These are phyloP conservation scores for Platygyra sinensis DNA, from an alignment of 64 coral and sea anemone species.

Conservation along the genomic window DNA sequence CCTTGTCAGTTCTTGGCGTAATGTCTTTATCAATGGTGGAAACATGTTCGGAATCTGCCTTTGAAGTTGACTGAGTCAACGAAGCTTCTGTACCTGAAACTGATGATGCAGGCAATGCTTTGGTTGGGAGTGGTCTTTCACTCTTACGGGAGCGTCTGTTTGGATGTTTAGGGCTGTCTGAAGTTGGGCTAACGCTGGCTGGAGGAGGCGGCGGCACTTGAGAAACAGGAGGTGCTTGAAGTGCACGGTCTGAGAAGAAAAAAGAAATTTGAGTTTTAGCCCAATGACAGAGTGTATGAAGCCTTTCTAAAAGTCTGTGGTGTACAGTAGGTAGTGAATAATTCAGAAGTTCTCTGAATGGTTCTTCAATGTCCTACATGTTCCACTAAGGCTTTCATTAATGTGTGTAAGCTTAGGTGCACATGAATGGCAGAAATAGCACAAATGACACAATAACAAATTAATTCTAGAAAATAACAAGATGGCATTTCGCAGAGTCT, in stretches of 20 bases:
- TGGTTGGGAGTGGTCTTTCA: slow-evolving; percentile 57
- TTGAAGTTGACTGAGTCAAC: not conserved
- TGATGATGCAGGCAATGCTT: slow-evolving; percentile 33
- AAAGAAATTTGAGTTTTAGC: not conserved
- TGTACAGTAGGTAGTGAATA: too few species aligned
- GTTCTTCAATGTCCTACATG: too few species aligned
- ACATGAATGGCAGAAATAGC: too few species aligned
- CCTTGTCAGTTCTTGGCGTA: not conserved
- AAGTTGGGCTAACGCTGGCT: slow-evolving; percentile 21
- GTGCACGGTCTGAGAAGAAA: not conserved
- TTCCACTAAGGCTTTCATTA: too few species aligned
- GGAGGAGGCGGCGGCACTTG: not conserved
- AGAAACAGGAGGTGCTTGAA: not conserved
- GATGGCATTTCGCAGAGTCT: too few species aligned
- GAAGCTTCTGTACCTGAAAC: not conserved
- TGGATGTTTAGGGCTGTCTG: slow-evolving; percentile 44
- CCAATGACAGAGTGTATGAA: too few species aligned
- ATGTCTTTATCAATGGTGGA: not conserved
- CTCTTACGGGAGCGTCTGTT: slow-evolving; percentile 60
- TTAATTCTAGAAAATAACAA: too few species aligned
- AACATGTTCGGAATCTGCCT: slow-evolving; percentile 1
- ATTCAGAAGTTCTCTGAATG: too few species aligned
- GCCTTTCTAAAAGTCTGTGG: too few species aligned
- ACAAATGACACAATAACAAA: too few species aligned
- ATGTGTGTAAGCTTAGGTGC: too few species aligned